Conservation (phyloP, 2,797 vertebrate species). For the Alectoris magna region DNA sequence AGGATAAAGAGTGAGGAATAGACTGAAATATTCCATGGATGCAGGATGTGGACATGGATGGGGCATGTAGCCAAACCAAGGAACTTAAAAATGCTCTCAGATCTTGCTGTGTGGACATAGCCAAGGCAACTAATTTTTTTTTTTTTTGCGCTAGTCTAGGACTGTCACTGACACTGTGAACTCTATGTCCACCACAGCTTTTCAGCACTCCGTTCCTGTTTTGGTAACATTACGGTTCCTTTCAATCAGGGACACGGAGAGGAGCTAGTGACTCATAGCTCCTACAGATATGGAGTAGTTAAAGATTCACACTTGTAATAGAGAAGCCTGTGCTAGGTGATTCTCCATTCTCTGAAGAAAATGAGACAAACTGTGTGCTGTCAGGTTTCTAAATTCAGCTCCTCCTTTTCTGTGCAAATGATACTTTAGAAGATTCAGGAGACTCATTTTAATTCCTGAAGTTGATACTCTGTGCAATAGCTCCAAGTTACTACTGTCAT, state of each 20-base stretch:
- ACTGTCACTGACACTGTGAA: neutral
- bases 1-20: neutral
- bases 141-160: neutral
- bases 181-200: slow-evolving; percentile 8
- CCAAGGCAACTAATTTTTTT: slow-evolving; percentile 22
- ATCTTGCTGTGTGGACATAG: neutral
- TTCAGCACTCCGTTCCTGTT: neutral
- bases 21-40: neutral
- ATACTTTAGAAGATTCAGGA: neutral
- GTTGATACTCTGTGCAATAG: neutral
- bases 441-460: neutral
- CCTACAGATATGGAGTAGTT: slow-evolving; percentile 43
- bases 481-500: neutral
- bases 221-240: neutral
- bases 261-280: slow-evolving; percentile 50
- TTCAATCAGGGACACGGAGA: slow-evolving; percentile 4
- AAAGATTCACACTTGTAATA: slow-evolving; percentile 1
- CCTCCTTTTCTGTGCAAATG: neutral
- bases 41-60: neutral
- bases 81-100: neutral
- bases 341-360: neutral
- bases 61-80: neutral
- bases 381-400: neutral
- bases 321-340: neutral
- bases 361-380: neutral